Base-by-base conservation (phyloP, 2,888 invertebrate species). In the Punctoribates punctum region DNA sequence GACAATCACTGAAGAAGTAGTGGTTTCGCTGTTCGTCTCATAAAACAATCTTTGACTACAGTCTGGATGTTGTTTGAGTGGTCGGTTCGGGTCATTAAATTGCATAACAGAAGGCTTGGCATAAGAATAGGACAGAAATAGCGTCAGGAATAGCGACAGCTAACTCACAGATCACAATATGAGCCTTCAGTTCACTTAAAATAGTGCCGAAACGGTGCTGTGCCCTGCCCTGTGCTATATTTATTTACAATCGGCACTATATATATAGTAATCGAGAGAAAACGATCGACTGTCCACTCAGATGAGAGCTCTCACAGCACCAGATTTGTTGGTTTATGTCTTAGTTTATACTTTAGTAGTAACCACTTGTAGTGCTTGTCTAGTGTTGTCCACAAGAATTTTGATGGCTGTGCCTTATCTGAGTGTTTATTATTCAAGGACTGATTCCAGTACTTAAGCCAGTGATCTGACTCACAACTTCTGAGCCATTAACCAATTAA, bases 401-500 rank as follows among this genome's bases (percentile, higher is more conserved):
- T 70, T 42, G 46, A 70, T 70, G 70, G 20, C 70, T 70, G 70
- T 70, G 70, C 70, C 42, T 70, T 70, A 70, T 70, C 70, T 42
- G 70, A 42, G 70, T 62, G 29, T n/a, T 62, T 34, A 62, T 62
- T 29, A 34, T 62, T 34, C 62, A n/a, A 54, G 23, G n/a, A 9
- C 20, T 54, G n/a, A 54, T n/a, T 54, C 54, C 54, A 15, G 34
- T 34, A 34, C 62, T 34, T 25, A 34, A 3, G 23, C 17, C 34
- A 62, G 29, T 15, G 62, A n/a, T n/a, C n/a, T n/a, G n/a, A n/a
- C n/a, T n/a, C n/a, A n/a, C n/a, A n/a, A n/a, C n/a, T 13, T 15
- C 62, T 42, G 42, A 62, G 70, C 70, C 70, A 70, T 70, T 70
- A 70, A 42, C 70, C 42, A 70, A 70, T 70, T 70, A 70, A 70